A percentile compares a stretch with the other conserved stretches of the same genome.
These are phyloP conservation scores for Notarius lentiginosus DNA, from an alignment of 2,113 vertebrate genomes.

Conservation along the genomic window DNA sequence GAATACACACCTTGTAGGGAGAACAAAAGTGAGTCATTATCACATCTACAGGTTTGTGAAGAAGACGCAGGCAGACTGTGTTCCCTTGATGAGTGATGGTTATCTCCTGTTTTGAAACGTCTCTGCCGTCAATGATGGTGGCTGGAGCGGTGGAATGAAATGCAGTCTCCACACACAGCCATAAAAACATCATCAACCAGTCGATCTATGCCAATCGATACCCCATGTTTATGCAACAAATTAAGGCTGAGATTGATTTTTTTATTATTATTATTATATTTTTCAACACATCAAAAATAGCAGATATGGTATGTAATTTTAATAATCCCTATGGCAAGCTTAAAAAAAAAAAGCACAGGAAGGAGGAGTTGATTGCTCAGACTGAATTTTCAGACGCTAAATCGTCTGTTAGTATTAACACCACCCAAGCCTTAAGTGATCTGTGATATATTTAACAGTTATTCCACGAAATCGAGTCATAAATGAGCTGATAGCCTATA, in stretches of 20 bases:
- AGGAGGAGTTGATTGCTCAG: neutral
- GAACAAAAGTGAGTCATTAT: neutral
- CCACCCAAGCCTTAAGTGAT: neutral
- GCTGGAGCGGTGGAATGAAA: neutral
- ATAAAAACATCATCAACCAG: neutral
- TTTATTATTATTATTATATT: neutral
- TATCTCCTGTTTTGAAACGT: slow-evolving; percentile 22
- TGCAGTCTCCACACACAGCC: neutral
- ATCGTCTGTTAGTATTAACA: slow-evolving; percentile 36
- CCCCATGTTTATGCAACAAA: neutral
- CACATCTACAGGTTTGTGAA: neutral
- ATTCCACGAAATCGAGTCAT: no score
- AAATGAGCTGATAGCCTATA: no score
- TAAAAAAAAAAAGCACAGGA: neutral
- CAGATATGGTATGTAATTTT: neutral
- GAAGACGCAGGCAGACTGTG: neutral
- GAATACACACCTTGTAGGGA: neutral
- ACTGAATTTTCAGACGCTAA: slow-evolving; percentile 27
- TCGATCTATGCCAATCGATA: slow-evolving; percentile 13
- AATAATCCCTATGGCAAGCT: slow-evolving; percentile 29
- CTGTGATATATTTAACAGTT: neutral
- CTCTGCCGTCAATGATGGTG: slow-evolving; percentile 9
- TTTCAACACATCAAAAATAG: slow-evolving; percentile 11
- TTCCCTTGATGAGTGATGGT: neutral
- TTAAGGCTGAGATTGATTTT: neutral